Conservation (phyloP, 2,888 invertebrate genomes). For the Melanostoma mellinum region DNA sequence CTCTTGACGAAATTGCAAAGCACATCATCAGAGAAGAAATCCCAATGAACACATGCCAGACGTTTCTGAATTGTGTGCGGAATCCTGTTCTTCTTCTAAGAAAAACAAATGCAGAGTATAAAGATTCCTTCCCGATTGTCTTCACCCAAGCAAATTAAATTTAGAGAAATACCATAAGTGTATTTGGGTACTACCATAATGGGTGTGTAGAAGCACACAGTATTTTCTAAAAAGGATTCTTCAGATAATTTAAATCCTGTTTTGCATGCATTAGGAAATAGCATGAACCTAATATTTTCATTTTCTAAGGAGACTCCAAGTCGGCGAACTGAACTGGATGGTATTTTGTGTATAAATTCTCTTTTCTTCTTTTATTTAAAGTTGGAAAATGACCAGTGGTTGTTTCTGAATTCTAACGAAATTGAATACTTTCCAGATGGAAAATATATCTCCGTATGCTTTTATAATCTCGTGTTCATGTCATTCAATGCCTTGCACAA, state of each 20-base stretch:
- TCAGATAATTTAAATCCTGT: slow-evolving; percentile 40
- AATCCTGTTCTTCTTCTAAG: not conserved
- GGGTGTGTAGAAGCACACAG: not conserved
- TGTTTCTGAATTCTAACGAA: too few relatives aligned
- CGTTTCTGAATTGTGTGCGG: slow-evolving; percentile 12
- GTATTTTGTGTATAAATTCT: too few relatives aligned
- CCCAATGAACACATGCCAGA: not conserved
- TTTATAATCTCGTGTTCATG: too few relatives aligned
- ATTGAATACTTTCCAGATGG: too few relatives aligned
- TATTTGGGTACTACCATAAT: not conserved
- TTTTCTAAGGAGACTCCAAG: not conserved
- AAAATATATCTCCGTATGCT: too few relatives aligned
- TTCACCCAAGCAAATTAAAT: slow-evolving; percentile 16
- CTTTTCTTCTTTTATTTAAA: too few relatives aligned
- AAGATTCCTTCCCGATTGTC: slow-evolving; percentile 14
- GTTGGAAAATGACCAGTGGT: too few relatives aligned
- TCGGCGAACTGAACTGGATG: too few relatives aligned
- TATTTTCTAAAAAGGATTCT: slow-evolving; percentile 5
- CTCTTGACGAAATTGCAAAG: slow-evolving; percentile 8
- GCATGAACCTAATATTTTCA: not conserved
- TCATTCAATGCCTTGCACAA: too few relatives aligned
- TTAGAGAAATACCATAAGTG: not conserved
- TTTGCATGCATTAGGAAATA: slow-evolving; percentile 34
- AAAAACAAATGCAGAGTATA: not conserved
- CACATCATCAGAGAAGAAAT: not conserved